Evolutionary conservation across 2,113 vertebrate species (phyloP), one percentile per base, ranked within the genome.

Genomic region (Pelmatolapia mariae): DNA sequence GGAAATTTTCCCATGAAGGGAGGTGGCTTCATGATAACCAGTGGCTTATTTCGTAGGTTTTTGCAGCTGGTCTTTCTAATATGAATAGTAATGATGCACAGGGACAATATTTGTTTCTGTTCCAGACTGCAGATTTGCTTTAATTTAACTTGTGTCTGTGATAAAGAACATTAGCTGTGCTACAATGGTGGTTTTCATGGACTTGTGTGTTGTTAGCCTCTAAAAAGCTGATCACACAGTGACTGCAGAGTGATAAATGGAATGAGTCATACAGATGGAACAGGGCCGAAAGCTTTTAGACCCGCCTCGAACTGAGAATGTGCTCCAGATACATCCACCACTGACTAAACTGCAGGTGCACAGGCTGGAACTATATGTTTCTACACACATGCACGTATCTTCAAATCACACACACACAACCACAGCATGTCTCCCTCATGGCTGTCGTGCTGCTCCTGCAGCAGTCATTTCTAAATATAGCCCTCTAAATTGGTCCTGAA

Each of bases 191-290:
- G 56, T 83, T 78, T 76, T 47, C 31, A 40, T 54, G 31, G 33
- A 73, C 83, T 6, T 16, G 81, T 10, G 19, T 5, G 26, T 53
- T 80, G 22, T 79, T 26, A 16, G 81, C 73, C 13, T 86, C 59
- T 73, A 15, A 82, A 66, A 81, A 82, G 82, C 50, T 80, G 47
- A 88, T 85, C 87, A 47, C 81, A 66, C 26, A 43, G 31, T 45
- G 47, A 84, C 82, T 83, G 61, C 81, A 81, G 31, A 7, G 15
- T 45, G 40, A 88, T 54, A 22, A 88, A 81, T 33, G 54, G 47
- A 86, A 18, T 88, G 91, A 92, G 80, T 89, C 87, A 87, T 29
- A 33, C 52, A 88, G 47, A 78, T 16, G 79, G 63, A 76, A 26
- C 88, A n/a, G 7, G 47, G 78, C 83, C 6, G 24, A 43, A 47